Evolutionary conservation across 1,140 invertebrate species (phyloP), one percentile per base, ranked within the genome.

Genomic region (Whitmania pigra): DNA sequence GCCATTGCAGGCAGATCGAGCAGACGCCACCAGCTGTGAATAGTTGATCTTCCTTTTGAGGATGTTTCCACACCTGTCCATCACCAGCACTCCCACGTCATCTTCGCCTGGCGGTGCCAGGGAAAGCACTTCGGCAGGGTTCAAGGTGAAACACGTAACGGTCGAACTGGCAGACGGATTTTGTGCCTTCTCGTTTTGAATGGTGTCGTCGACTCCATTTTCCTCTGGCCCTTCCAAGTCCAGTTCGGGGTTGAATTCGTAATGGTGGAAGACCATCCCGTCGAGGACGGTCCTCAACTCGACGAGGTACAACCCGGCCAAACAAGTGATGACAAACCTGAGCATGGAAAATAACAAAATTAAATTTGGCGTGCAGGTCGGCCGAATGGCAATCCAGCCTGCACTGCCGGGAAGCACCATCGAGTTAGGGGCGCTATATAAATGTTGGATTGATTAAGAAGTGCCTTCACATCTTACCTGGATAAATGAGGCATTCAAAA

Each of bases 241-340:
- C 43, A 49, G 43, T 49, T 49, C 43, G 43, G 43, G 43, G 0
- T 79, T 75, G 60, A 88, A 89, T 77, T 87, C 86, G 85, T 88
- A 89, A 72, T 86, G 86, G 76, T 86, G 83, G 73, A 87, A 80
- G 36, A 88, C 87, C 57, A 86, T 85, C 73, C 85, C 85, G 40
- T 85, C 82, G 55, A 85, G 84, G n/a, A 78, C 77, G 72, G 76
- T 79, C 75, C 88, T 82, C 55, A 90, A 82, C 83, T 90, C 88
- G 49, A 89, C 84, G 54, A 89, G 85, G 75, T 87, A 82, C 66
- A 90, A 83, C n/a, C 88, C 88, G 75, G 81, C 82, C 31, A 84
- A 84, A 7, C 87, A 87, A 75, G 84, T 85, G 31, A 89, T 83
- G 79, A 86, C 81, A 81, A 85, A 84, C 78, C 86, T 83, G 75